Evolutionary conservation across 2,888 invertebrate species (phyloP).

Genomic region (Acronicta alni): DNA sequence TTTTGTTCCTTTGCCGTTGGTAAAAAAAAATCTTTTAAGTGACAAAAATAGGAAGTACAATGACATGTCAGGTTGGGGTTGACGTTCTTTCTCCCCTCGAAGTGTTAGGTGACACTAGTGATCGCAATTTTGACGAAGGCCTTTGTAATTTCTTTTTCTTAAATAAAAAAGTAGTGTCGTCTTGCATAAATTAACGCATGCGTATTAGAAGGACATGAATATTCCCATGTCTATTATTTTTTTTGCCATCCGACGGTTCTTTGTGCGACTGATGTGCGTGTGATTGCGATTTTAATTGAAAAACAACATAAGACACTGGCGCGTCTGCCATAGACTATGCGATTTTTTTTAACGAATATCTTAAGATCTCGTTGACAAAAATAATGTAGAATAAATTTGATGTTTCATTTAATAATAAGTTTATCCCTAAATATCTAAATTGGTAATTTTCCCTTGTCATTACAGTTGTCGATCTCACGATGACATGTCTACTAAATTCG

Average conservation of each 20-base stretch:
- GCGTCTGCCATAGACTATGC: slow-evolving; percentile 22
- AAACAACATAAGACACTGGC: slow-evolving; percentile 52
- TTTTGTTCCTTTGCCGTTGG: slow-evolving; percentile 82
- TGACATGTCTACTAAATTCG: too few relatives aligned
- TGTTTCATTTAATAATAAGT: too few relatives aligned
- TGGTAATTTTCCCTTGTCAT: too few relatives aligned
- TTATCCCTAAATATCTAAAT: too few relatives aligned
- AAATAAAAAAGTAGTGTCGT: slow-evolving; percentile 74
- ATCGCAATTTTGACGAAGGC: slow-evolving; percentile 85
- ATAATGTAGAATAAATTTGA: too few relatives aligned
- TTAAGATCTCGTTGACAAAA: too few relatives aligned
- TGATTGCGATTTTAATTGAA: slow-evolving; percentile 64
- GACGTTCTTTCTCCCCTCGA: slow-evolving; percentile 76
- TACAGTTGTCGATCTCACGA: too few relatives aligned
- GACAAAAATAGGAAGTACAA: slow-evolving; percentile 86
- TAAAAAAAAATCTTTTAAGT: slow-evolving; percentile 82
- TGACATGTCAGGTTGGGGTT: slow-evolving; percentile 86
- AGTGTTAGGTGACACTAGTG: slow-evolving; percentile 85
- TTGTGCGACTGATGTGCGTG: slow-evolving; percentile 54
- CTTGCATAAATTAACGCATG: slow-evolving; percentile 87
- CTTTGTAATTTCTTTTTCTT: slow-evolving; percentile 75
- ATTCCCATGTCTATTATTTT: slow-evolving; percentile 84
- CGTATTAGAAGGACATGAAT: slow-evolving; percentile 80
- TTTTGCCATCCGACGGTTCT: slow-evolving; percentile 54
- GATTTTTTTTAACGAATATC: too few relatives aligned